phyloP scores from a whole-genome alignment of 2,113 vertebrate species.

The Mola mola region DNA sequence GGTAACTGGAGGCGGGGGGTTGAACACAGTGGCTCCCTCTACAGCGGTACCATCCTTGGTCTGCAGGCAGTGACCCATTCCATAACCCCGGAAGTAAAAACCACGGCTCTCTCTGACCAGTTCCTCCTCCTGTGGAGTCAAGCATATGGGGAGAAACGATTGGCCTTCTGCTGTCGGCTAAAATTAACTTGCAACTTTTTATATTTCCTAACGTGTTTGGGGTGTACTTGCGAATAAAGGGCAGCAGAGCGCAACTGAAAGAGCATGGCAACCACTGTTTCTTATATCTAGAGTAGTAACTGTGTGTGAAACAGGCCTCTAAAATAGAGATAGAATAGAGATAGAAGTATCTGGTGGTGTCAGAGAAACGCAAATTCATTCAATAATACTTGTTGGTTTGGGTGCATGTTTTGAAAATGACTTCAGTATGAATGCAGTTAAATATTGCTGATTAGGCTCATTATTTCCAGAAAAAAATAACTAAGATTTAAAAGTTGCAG shows the following conservation, averaged over 20 bases:
- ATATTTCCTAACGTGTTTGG: constrained; percentile 2
- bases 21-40: constrained; percentile 78
- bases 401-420: too few species aligned
- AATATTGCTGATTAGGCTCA: too few species aligned
- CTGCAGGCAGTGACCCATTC: constrained; percentile 88
- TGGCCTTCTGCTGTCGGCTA: constrained; percentile 41
- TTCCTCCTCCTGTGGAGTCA: constrained; percentile 84
- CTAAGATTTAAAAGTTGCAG: too few species aligned
- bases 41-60: constrained; percentile 77
- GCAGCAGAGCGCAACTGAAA: background rate
- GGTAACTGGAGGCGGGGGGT: constrained; percentile 54
- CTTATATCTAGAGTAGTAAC: too few species aligned
- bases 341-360: too few species aligned
- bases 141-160: constrained; percentile 56
- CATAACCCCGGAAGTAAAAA: constrained; percentile 89
- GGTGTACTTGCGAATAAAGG: constrained; percentile 15
- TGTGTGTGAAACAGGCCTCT: too few species aligned
- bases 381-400: too few species aligned
- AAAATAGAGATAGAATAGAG: too few species aligned
- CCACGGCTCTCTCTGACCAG: constrained; percentile 84
- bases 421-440: too few species aligned
- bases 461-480: too few species aligned
- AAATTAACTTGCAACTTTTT: constrained; percentile 34
- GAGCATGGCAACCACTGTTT: too few species aligned
- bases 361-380: too few species aligned